Evolutionary conservation across 2,797 vertebrate species (phyloP).

Genomic region (Microchirus variegatus): DNA sequence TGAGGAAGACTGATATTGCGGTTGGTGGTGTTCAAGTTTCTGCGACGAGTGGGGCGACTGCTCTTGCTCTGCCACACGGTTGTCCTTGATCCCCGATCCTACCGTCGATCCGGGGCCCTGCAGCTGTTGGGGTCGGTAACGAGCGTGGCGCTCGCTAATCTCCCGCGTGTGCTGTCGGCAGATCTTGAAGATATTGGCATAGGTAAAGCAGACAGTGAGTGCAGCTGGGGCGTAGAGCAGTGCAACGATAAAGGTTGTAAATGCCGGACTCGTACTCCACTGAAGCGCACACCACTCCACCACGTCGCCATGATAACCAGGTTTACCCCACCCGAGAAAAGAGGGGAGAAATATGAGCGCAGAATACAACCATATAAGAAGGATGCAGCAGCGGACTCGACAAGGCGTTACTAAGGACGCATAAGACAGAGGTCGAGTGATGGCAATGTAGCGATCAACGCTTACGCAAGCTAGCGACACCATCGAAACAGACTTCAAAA

Average conservation of each 20-base stretch:
- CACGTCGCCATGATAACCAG: conserved; percentile 96
- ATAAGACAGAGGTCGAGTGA: conserved; percentile 93
- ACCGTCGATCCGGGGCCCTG: conserved; percentile 52
- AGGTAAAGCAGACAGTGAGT: conserved; percentile 95
- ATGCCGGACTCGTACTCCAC: conserved; percentile 91
- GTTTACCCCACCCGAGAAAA: conserved; percentile 98
- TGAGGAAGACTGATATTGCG: conserved; percentile 79
- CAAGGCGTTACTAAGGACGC: conserved; percentile 92
- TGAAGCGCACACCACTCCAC: conserved; percentile 90
- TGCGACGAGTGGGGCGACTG: conserved; percentile 58
- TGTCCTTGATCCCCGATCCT: conserved; percentile 52
- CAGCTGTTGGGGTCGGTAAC: conserved; percentile 89
- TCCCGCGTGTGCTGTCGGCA: conserved; percentile 96
- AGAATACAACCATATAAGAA: conserved; percentile 94
- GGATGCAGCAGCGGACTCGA: conserved; percentile 91
- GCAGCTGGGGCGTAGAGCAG: conserved; percentile 95
- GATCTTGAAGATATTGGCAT: conserved; percentile 98
- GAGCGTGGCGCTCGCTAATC: conserved; percentile 93
- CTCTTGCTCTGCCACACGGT: conserved; percentile 35
- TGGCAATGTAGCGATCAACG: conserved; percentile 95
- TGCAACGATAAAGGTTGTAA: conserved; percentile 93
- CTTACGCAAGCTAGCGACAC: conserved; percentile 94
- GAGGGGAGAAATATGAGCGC: conserved; percentile 92
- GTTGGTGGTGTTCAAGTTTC: conserved; percentile 61
- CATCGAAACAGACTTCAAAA: conserved; percentile 98